phyloP scores from a whole-genome alignment of 2,888 invertebrate genomes.

The Parnassius mnemosyne region DNA sequence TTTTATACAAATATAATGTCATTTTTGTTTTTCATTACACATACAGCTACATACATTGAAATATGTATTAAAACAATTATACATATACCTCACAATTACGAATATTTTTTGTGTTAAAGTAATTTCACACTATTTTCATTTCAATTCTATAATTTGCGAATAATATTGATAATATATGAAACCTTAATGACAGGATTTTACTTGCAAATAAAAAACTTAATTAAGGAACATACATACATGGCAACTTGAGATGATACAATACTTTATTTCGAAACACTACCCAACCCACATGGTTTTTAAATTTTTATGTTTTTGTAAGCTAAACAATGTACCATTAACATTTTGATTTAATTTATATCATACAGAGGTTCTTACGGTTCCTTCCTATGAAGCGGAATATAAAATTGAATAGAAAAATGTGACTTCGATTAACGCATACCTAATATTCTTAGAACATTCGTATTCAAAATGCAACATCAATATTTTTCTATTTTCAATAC shows the following conservation, averaged over 20 bases:
- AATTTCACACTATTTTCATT: constrained; percentile 10
- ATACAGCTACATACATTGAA: constrained; percentile 53
- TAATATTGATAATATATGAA: constrained; percentile 43
- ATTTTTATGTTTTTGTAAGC: not conserved
- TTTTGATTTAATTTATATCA: constrained; percentile 14
- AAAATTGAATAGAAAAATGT: not conserved
- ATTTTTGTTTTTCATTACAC: constrained; percentile 65
- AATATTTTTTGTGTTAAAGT: constrained; percentile 6
- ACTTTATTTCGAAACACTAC: not conserved
- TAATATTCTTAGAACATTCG: too few species aligned
- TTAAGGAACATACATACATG: constrained; percentile 62
- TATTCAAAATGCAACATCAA: too few species aligned
- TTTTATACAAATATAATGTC: constrained; percentile 77
- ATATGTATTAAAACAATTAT: constrained; percentile 60
- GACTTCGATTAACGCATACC: not conserved
- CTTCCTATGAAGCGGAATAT: not conserved
- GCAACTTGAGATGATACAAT: constrained; percentile 14
- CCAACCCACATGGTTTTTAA: not conserved
- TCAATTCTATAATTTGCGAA: constrained; percentile 5
- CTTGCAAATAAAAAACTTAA: constrained; percentile 70
- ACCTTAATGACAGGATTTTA: constrained; percentile 72
- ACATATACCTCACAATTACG: constrained; percentile 33
- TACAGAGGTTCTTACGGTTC: constrained; percentile 9
- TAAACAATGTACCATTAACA: constrained; percentile 21
- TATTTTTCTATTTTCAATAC: too few species aligned